phyloP scores from a whole-genome alignment of 1,140 invertebrate species.

The Leptinotarsa texana region DNA sequence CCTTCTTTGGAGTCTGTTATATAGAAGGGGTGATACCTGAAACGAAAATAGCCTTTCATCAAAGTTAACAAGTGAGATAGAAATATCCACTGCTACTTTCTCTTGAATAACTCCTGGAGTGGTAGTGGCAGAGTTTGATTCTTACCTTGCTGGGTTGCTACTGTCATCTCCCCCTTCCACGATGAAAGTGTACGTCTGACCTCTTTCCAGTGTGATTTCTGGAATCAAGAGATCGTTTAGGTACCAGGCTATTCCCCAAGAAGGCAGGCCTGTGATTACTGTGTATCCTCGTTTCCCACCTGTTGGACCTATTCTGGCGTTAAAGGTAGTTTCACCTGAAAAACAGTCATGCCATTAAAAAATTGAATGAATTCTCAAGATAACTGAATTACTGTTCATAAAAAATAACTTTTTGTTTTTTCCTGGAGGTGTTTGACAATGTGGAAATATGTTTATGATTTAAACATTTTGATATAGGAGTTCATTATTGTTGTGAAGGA shows the following conservation, averaged over 20 bases:
- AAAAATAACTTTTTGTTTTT: too few relatives aligned
- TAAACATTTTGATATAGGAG: too few relatives aligned
- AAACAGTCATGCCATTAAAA: too few relatives aligned
- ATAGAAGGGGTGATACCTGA: slow-evolving; percentile 90
- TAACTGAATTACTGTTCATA: too few relatives aligned
- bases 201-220: slow-evolving; percentile 86
- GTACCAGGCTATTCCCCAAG: slow-evolving; percentile 92
- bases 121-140: not conserved
- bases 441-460: too few relatives aligned
- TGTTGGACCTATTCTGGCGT: slow-evolving; percentile 79
- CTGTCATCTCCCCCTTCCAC: slow-evolving; percentile 79
- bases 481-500: too few relatives aligned
- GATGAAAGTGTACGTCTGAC: slow-evolving; percentile 84
- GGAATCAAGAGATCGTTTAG: slow-evolving; percentile 90
- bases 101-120: too few relatives aligned
- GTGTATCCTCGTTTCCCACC: slow-evolving; percentile 80
- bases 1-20: slow-evolving; percentile 86
- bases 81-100: too few relatives aligned
- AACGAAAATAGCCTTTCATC: not conserved
- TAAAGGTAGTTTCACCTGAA: slow-evolving; percentile 64
- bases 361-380: too few relatives aligned
- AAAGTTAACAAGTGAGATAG: not conserved
- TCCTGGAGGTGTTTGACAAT: too few relatives aligned
- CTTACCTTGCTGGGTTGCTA: slow-evolving; percentile 67
- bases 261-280: slow-evolving; percentile 76